Evolutionary conservation across 2,888 invertebrate species (phyloP).

Genomic region (Archips xylosteana): DNA sequence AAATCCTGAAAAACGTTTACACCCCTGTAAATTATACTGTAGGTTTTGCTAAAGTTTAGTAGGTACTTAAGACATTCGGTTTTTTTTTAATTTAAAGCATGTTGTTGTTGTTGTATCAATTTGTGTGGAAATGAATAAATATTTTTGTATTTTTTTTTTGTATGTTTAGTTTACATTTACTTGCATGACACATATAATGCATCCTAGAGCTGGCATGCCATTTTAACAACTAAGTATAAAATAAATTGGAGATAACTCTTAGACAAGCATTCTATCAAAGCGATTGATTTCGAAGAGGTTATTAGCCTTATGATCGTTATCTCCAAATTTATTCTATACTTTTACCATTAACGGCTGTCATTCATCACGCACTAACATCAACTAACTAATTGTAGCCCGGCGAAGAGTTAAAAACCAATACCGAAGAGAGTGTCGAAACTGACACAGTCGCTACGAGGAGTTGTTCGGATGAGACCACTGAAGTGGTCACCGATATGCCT

Average conservation of each 20-base stretch:
- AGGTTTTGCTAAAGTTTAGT: too few relatives aligned
- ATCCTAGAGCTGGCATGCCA: neutral
- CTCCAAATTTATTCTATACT: slow-evolving; percentile 19
- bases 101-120: too few relatives aligned
- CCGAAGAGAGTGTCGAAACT: slow-evolving; percentile 18
- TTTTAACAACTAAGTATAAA: neutral
- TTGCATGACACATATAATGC: neutral
- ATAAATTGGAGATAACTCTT: neutral
- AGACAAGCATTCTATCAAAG: too few relatives aligned
- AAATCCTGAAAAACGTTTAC: too few relatives aligned
- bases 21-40: too few relatives aligned
- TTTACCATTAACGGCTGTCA: slow-evolving; percentile 14
- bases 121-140: too few relatives aligned
- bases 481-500: slow-evolving; percentile 1
- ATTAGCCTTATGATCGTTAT: neutral
- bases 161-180: too few relatives aligned
- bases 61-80: too few relatives aligned
- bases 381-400: slow-evolving; percentile 29
- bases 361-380: slow-evolving; percentile 22
- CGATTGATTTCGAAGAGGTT: neutral
- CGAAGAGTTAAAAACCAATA: slow-evolving; percentile 14
- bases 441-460: neutral
- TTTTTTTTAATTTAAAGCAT: too few relatives aligned
- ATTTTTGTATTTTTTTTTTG: too few relatives aligned
- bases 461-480: slow-evolving; percentile 21